Evolutionary conservation across 2,113 vertebrate genomes (phyloP), one percentile per base, ranked within the genome.

Genomic region (Microtus oregoni): DNA sequence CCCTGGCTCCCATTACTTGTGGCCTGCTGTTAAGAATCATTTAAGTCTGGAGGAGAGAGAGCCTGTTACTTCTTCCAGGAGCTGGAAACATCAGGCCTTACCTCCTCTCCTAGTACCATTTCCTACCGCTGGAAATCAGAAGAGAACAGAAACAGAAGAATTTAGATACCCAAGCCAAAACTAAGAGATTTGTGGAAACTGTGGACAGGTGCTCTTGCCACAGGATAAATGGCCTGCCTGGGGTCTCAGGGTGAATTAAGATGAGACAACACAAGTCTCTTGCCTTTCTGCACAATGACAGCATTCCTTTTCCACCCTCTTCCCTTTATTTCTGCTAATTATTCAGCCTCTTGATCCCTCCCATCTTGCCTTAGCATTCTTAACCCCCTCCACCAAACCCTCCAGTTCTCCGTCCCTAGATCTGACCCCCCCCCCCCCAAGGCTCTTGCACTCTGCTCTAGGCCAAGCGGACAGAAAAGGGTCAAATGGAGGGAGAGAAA

Each of bases 91-190:
- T 91, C 82, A 76, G 50, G 2, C 20, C 61, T 96, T 96, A 86
- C 41, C 65, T 90, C 24, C 63, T 32, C 76, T 96, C 55, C n/a
- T n/a, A n/a, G n/a, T n/a, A n/a, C 55, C 55, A 19, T 90, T 75
- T 32, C 32, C 24, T 47, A 85, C 68, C 32, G 77, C 17, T 15
- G 58, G 95, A 79, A 94, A 41, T 90, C 70, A 92, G n/a, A 41
- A 90, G 19, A 93, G 47, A 94, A 82, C 91, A 94, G 9, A 94
- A 93, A 90, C 44, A 67, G 38, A 92, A 94, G 89, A 67, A 73
- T 35, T 65, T 87, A 91, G 75, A 87, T 5, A 6, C 90, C 32
- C 90, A 88, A 91, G 91, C 58, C 67, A 95, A 94, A 95, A 90
- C 55, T 70, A 77, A 70, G 70, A 24, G 70, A 24, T 26, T 58